Evolutionary conservation across 2,797 vertebrate species (phyloP), one percentile per base, ranked within the genome.

Genomic region (Rachycentron canadum): DNA sequence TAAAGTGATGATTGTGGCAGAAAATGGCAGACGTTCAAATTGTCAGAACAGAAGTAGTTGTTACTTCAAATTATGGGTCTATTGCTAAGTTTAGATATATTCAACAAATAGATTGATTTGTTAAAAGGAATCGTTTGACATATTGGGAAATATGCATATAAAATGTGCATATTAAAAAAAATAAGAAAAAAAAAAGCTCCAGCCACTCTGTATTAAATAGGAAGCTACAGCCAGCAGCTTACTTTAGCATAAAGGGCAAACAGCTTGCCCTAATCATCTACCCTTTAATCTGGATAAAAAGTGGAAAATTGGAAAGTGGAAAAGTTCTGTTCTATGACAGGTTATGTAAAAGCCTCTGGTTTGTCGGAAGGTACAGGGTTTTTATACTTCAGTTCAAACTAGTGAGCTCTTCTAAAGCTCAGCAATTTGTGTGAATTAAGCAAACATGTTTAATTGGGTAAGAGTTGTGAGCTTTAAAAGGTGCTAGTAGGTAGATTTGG

Each of bases 1-100:
- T 5, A 40, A 26, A 66, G 34, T 53, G 21, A 65, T 12, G 2
- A 60, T 25, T 38, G 38, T 40, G 14, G 5, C 19, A 69, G 13
- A 59, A 64, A 73, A 71, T 9, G 12, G 23, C 28, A 25, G 6
- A 53, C n/a, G 55, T 59, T 60, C 5, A 53, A 36, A 28, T 62
- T 28, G 9, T 45, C 14, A 10, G 14, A 17, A 5, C 47, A 38
- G 12, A 4, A n/a, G n/a, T n/a, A n/a, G n/a, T n/a, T n/a, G n/a
- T n/a, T 47, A 9, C 8, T 47, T 45, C 43, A 45, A 45, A 45
- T 45, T 17, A 45, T 7, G 17, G 43, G 43, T 45, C 19, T 45
- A 21, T 17, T 49, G n/a, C 21, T 3, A n/a, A 23, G 21, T 49
- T 49, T 4, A 49, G 17, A 21, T 21, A 19, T 19, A 45, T 45